Percentiles rank a stretch among this genome's conserved stretches.
These are phyloP conservation scores for Brachionus calyciflorus DNA, from an alignment of 1,140 invertebrate genomes.

Conservation along the genomic window DNA sequence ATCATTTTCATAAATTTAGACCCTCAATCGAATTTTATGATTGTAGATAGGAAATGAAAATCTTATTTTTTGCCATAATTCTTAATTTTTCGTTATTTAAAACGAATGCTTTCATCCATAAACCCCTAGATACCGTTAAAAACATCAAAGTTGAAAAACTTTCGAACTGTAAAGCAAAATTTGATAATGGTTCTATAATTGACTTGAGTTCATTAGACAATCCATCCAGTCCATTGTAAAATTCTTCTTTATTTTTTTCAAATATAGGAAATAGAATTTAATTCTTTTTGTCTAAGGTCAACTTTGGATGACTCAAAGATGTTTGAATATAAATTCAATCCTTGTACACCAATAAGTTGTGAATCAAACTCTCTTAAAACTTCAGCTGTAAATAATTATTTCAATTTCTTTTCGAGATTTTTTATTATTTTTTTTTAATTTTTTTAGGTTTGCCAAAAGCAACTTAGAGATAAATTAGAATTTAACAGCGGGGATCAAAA, in stretches of 20 bases:
- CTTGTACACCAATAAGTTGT: conserved; percentile 4
- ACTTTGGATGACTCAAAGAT: not conserved
- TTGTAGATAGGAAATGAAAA: no score
- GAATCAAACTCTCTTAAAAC: not conserved
- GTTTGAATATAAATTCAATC: not conserved
- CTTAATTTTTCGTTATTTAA: not conserved
- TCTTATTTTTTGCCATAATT: no score
- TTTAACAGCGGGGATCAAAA: conserved; percentile 26
- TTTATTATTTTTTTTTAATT: not conserved
- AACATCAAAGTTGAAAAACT: not conserved
- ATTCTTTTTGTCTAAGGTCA: no score
- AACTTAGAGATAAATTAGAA: not conserved
- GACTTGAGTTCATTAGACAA: conserved; percentile 36
- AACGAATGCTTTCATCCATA: not conserved
- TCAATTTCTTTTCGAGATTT: no score
- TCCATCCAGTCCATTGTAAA: conserved; percentile 4
- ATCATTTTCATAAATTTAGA: no score
- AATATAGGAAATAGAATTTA: no score
- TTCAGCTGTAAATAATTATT: conserved; percentile 30
- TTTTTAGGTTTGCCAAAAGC: conserved; percentile 19
- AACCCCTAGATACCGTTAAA: not conserved
- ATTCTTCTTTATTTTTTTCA: no score
- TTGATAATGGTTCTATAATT: conserved; percentile 14
- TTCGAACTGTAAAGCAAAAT: conserved; percentile 30
- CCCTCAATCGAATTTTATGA: no score